Evolutionary conservation across 2,888 invertebrate genomes (phyloP).

Genomic region (Ctenicera cuprea): DNA sequence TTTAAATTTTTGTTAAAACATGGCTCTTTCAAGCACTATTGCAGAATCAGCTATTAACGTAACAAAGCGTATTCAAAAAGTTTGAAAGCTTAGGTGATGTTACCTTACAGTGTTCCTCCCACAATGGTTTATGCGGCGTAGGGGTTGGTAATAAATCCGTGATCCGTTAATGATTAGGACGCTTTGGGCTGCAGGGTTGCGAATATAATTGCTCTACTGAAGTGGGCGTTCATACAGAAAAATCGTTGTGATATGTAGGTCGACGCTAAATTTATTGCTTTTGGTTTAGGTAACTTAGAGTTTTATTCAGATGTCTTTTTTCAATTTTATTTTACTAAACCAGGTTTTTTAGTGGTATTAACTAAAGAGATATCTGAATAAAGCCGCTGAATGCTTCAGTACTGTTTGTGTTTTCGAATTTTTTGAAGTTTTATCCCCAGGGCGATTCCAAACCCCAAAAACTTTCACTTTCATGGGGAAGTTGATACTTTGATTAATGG

Average conservation of each 20-base stretch:
- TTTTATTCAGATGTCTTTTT: too few relatives aligned
- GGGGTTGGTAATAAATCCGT: slow-evolving; percentile 21
- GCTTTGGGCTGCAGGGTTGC: slow-evolving; percentile 1
- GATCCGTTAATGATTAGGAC: slow-evolving; percentile 26
- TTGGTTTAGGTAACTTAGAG: background rate
- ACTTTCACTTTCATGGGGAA: slow-evolving; percentile 13
- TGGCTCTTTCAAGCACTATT: slow-evolving; percentile 15
- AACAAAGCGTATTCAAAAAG: slow-evolving; percentile 5
- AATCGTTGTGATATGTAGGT: slow-evolving; percentile 7
- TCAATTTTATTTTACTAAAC: too few relatives aligned
- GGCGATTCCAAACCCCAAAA: background rate
- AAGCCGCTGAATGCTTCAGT: too few relatives aligned
- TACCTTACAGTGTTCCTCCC: slow-evolving; percentile 1
- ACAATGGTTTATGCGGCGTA: slow-evolving; percentile 3
- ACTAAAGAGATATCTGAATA: too few relatives aligned
- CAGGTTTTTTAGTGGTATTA: too few relatives aligned
- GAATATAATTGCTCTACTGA: slow-evolving; percentile 6
- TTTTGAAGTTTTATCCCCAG: background rate
- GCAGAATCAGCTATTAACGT: background rate
- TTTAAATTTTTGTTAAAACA: slow-evolving; percentile 44
- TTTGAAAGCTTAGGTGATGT: slow-evolving; percentile 4
- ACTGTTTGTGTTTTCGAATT: background rate
- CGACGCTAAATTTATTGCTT: background rate
- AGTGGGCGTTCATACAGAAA: slow-evolving; percentile 4
- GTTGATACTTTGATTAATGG: slow-evolving; percentile 18